Evolutionary conservation across 2,797 vertebrate genomes (phyloP).

Genomic region (Gadopsis bispinosus): DNA sequence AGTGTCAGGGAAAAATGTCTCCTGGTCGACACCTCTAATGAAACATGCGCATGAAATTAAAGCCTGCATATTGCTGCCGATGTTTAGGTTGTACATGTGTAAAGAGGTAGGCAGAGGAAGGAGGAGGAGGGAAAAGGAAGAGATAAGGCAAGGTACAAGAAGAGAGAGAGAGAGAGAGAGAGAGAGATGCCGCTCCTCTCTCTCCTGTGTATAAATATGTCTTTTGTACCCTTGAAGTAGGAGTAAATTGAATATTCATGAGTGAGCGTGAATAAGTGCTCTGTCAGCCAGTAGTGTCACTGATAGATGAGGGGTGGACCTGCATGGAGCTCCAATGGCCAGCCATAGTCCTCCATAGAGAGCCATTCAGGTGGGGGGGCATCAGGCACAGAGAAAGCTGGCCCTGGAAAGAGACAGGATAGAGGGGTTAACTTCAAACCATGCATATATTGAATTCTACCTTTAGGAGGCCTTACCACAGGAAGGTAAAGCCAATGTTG

Average conservation of each 20-base stretch:
- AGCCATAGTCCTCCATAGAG: conserved; percentile 73
- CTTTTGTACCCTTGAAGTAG: conserved; percentile 83
- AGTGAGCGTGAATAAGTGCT: conserved; percentile 90
- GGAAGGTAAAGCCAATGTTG: conserved; percentile 42
- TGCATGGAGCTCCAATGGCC: conserved; percentile 73
- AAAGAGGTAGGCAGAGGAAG: conserved; percentile 43
- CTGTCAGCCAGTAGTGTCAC: conserved; percentile 90
- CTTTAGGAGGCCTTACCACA: conserved; percentile 24
- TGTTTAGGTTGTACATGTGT: conserved; percentile 70
- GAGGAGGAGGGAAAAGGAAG: conserved; percentile 13
- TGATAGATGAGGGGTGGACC: conserved; percentile 90
- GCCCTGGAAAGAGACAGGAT: conserved; percentile 49
- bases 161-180: conserved; percentile 47
- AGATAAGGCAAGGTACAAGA: conserved; percentile 12
- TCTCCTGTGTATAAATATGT: conserved; percentile 78
- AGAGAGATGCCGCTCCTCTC: conserved; percentile 65
- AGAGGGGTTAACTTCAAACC: conserved; percentile 44
- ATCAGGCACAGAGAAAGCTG: conserved; percentile 53
- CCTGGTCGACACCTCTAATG: conserved; percentile 89
- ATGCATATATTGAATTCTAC: conserved; percentile 33
- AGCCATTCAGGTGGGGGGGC: conserved; percentile 52
- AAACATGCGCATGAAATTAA: conserved; percentile 94
- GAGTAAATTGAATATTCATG: conserved; percentile 92
- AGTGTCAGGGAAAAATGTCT: conserved; percentile 86
- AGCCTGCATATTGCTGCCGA: conserved; percentile 71